phyloP scores from a whole-genome alignment of 1,140 invertebrate species.

The Papilio glaucus region DNA sequence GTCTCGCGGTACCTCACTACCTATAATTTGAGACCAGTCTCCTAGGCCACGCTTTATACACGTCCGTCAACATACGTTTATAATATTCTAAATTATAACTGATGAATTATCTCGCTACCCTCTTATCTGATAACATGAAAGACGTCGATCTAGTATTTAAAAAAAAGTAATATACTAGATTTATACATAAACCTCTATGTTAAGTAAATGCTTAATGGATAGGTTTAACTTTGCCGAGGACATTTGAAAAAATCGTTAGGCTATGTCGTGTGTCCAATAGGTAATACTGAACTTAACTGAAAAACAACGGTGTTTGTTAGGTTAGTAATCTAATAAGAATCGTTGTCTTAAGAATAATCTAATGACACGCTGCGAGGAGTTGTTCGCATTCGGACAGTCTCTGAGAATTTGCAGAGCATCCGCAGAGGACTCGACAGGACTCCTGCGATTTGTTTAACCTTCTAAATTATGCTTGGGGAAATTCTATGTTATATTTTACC shows the following conservation, averaged over 20 bases:
- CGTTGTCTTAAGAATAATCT: not conserved
- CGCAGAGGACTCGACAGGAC: not conserved
- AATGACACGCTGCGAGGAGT: not conserved
- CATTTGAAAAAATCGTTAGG: too few relatives aligned
- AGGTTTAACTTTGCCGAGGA: too few relatives aligned
- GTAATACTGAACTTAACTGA: not conserved
- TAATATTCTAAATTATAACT: slow-evolving; percentile 3
- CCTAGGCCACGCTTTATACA: not conserved
- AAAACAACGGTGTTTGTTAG: not conserved
- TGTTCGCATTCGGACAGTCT: not conserved
- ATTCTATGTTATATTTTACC: slow-evolving; percentile 14
- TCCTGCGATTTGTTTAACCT: slow-evolving; percentile 16
- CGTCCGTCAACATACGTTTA: not conserved
- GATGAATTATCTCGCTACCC: too few relatives aligned
- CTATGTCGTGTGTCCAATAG: not conserved
- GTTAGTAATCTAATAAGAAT: too few relatives aligned
- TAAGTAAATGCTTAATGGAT: too few relatives aligned
- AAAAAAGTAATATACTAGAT: too few relatives aligned
- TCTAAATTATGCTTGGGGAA: too few relatives aligned
- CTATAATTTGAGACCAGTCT: not conserved
- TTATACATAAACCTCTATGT: too few relatives aligned
- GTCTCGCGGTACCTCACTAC: slow-evolving; percentile 37
- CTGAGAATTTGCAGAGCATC: not conserved
- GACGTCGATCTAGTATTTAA: too few relatives aligned
- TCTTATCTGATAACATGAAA: too few relatives aligned